These are phyloP conservation scores for Scelioninae gen. 2 DNA, from an alignment of 2,888 invertebrate genomes.

Conservation along the genomic window DNA sequence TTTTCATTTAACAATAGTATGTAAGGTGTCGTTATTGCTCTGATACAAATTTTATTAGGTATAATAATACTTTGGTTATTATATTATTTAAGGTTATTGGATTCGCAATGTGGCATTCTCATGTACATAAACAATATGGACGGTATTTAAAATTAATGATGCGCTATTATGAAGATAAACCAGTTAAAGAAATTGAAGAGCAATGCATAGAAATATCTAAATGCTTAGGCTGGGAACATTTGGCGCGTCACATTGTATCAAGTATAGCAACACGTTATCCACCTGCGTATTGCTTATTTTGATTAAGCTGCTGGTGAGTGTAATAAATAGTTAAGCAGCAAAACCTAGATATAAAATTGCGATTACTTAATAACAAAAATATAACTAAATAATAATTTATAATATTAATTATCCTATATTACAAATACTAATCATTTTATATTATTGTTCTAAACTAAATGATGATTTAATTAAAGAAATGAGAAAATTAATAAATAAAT, in stretches of 20 bases:
- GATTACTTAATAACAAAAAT: no score
- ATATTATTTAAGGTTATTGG: constrained; percentile 79
- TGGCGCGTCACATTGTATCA: constrained; percentile 77
- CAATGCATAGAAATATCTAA: constrained; percentile 80
- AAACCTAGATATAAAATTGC: no score
- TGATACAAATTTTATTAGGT: no score
- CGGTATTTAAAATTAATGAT: constrained; percentile 85
- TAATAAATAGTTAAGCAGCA: not conserved
- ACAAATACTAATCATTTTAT: no score
- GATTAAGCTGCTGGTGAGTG: constrained; percentile 65
- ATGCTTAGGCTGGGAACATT: constrained; percentile 84
- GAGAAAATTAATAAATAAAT: no score
- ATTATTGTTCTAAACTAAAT: no score
- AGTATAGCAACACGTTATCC: constrained; percentile 84
- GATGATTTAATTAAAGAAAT: no score
- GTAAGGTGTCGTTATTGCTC: no score
- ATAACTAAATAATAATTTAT: no score
- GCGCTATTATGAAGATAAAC: constrained; percentile 89
- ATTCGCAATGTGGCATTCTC: constrained; percentile 90
- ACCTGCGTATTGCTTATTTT: constrained; percentile 83
- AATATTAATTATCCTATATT: no score
- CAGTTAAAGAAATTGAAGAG: constrained; percentile 83
- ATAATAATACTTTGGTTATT: not conserved
- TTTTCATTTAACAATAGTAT: no score
- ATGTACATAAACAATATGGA: constrained; percentile 87